Conservation (phyloP, 2,888 invertebrate genomes). For the Drosophila mimica region DNA sequence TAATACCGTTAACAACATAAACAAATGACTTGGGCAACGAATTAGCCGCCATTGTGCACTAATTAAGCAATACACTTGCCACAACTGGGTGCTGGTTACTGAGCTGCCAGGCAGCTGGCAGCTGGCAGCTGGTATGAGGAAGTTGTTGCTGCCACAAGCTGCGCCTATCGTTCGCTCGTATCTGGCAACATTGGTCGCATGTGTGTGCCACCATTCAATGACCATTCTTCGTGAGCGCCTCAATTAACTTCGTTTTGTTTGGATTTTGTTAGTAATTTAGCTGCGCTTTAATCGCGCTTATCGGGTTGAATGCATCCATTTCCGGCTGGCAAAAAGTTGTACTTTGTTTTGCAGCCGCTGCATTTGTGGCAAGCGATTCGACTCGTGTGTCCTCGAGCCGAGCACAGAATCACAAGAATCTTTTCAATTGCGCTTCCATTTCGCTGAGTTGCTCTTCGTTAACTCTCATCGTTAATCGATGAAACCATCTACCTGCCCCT, state of each 20-base stretch:
- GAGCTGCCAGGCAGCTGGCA: background rate
- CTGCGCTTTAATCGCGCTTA: slow-evolving; percentile 55
- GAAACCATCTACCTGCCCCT: slow-evolving; percentile 17
- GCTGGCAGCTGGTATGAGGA: slow-evolving; percentile 46
- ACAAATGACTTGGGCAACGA: slow-evolving; percentile 68
- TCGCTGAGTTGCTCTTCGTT: slow-evolving; percentile 35
- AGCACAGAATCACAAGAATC: slow-evolving; percentile 13
- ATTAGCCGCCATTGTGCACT: slow-evolving; percentile 58
- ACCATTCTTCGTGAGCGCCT: slow-evolving; percentile 33
- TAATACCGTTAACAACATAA: background rate
- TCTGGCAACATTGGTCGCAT: slow-evolving; percentile 25
- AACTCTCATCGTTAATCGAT: slow-evolving; percentile 34
- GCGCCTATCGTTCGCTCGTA: slow-evolving; percentile 43
- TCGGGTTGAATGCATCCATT: slow-evolving; percentile 53
- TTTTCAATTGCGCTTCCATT: slow-evolving; percentile 21
- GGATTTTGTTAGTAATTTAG: slow-evolving; percentile 34
- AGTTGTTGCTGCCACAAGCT: slow-evolving; percentile 49
- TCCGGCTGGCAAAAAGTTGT: slow-evolving; percentile 42
- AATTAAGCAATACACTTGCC: slow-evolving; percentile 63
- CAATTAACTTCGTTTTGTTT: slow-evolving; percentile 33
- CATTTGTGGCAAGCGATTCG: slow-evolving; percentile 2
- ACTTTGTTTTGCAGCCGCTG: slow-evolving; percentile 38
- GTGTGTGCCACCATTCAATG: slow-evolving; percentile 48
- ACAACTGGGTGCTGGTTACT: background rate
- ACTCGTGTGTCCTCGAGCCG: background rate